A percentile compares a stretch with the other conserved stretches of the same genome.
Evolutionary conservation across 2,888 invertebrate genomes (phyloP).

Genomic region (Cryptocephalus moraei): DNA sequence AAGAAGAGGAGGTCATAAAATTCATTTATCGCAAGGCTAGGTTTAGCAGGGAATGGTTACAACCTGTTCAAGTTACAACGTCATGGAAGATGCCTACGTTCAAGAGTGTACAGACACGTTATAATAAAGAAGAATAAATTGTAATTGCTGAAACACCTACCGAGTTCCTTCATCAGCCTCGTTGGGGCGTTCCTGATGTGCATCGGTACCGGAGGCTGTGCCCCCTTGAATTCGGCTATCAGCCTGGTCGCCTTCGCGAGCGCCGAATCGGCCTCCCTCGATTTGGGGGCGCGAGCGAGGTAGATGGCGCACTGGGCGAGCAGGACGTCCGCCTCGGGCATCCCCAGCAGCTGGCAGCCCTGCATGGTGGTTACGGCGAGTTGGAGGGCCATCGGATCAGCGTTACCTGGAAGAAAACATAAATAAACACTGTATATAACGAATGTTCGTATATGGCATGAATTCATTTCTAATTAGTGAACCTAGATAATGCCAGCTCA

Average conservation of each 20-base stretch:
- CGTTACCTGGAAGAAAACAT: constrained; percentile 45
- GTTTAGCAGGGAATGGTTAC: too few species aligned
- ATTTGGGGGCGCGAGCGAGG: constrained; percentile 64
- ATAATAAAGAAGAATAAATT: too few species aligned
- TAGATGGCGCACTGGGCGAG: constrained; percentile 70
- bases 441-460: too few species aligned
- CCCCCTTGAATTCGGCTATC: constrained; percentile 52
- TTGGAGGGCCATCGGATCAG: constrained; percentile 52
- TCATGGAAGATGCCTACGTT: too few species aligned
- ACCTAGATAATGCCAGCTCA: too few species aligned
- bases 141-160: constrained; percentile 32
- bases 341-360: constrained; percentile 69
- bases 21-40: too few species aligned
- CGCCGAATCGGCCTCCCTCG: constrained; percentile 47
- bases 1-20: too few species aligned
- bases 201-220: constrained; percentile 64
- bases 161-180: constrained; percentile 63
- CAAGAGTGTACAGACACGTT: too few species aligned
- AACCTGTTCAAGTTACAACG: too few species aligned
- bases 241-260: constrained; percentile 46
- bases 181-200: constrained; percentile 75
- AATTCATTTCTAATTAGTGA: too few species aligned
- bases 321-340: constrained; percentile 72
- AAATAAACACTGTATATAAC: not conserved
- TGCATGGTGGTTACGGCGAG: constrained; percentile 67